Percentiles rank a stretch among this genome's conserved stretches.
phyloP scores from a whole-genome alignment of 92 coral and sea anemone species.

The Scolanthus callimorphus region DNA sequence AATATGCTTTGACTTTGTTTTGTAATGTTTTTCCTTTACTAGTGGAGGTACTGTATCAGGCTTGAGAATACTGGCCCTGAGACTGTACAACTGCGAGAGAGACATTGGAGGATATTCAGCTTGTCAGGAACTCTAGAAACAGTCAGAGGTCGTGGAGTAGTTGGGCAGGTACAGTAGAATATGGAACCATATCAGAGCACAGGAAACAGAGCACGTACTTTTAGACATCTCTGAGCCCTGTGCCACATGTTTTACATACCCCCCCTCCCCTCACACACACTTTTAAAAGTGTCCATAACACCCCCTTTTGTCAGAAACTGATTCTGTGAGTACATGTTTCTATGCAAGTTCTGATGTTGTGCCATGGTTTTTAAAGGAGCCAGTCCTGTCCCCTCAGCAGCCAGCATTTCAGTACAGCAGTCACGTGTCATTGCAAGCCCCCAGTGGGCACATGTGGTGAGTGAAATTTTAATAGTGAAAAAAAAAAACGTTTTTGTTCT shows the following conservation, averaged over 20 bases:
- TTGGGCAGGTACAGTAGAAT: slow-evolving; percentile 89
- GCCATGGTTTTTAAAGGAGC: slow-evolving; percentile 62
- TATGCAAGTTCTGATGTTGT: too few relatives aligned
- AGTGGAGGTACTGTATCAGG: slow-evolving; percentile 99
- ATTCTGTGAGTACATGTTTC: too few relatives aligned
- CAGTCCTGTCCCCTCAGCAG: slow-evolving; percentile 84
- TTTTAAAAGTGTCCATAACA: too few relatives aligned
- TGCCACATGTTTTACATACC: too few relatives aligned
- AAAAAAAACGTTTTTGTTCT: too few relatives aligned
- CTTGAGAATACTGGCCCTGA: slow-evolving; percentile 87
- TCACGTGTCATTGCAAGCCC: slow-evolving; percentile 98
- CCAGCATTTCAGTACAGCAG: slow-evolving; percentile 99
- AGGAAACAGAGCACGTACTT: too few relatives aligned
- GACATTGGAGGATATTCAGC: slow-evolving; percentile 98
- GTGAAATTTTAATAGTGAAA: too few relatives aligned
- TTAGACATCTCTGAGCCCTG: too few relatives aligned
- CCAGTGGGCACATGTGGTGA: slow-evolving; percentile 99
- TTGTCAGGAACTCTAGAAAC: slow-evolving; percentile 97
- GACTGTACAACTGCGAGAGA: slow-evolving; percentile 86
- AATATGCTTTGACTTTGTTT: background rate
- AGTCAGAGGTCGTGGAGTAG: slow-evolving; percentile 95
- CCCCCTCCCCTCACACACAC: too few relatives aligned
- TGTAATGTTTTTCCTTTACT: slow-evolving; percentile 8
- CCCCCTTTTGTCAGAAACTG: too few relatives aligned
- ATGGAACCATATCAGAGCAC: too few relatives aligned